phyloP scores from a whole-genome alignment of 2,113 vertebrate genomes.

The Neolamprologus falcicula region DNA sequence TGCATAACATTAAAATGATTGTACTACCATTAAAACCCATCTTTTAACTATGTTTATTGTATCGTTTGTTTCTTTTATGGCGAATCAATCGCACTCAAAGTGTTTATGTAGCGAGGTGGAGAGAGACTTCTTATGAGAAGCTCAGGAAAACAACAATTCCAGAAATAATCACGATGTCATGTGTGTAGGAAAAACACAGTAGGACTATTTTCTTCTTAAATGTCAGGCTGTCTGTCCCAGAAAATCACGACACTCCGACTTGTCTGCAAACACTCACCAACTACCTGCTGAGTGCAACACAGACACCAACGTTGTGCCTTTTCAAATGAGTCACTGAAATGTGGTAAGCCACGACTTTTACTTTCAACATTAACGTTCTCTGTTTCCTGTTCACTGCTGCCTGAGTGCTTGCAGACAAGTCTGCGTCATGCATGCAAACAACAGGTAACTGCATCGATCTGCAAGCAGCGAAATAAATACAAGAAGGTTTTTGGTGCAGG shows the following conservation, averaged over 20 bases:
- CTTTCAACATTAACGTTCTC: not conserved
- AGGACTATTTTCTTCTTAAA: not conserved
- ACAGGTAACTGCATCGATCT: too few species aligned
- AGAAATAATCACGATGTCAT: not conserved
- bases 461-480: not conserved
- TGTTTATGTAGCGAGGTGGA: accelerated
- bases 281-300: not conserved
- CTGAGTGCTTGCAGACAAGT: not conserved
- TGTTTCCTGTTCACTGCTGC: not conserved
- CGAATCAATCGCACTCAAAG: accelerated
- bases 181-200: not conserved
- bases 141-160: not conserved
- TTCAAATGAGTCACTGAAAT: accelerated
- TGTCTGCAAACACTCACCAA: not conserved
- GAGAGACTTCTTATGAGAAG: not conserved
- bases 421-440: not conserved
- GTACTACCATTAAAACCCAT: accelerated
- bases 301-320: not conserved
- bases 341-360: not conserved
- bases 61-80: not conserved
- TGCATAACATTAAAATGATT: not conserved
- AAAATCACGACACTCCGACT: not conserved
- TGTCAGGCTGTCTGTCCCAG: not conserved
- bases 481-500: not conserved
- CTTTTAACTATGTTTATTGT: accelerated